These are phyloP conservation scores for Empidonax traillii DNA, from an alignment of 2,113 vertebrate species.

Conservation along the genomic window DNA sequence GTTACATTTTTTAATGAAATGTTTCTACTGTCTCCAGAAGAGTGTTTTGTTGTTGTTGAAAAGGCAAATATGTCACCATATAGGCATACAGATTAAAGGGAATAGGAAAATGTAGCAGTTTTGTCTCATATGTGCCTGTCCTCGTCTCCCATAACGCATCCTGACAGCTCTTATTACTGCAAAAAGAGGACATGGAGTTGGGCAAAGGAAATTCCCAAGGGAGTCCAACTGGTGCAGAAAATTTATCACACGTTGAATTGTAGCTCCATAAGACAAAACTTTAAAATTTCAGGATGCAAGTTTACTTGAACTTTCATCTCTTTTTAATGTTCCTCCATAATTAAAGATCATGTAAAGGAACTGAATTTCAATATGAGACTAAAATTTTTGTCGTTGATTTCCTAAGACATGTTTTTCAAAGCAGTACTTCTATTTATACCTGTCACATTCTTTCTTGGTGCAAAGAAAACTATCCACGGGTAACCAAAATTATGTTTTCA, in stretches of 20 bases:
- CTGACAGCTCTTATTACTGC: not conserved
- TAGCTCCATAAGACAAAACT: not conserved
- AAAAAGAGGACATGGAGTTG: not conserved
- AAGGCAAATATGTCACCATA: not conserved
- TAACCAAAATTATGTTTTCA: not conserved
- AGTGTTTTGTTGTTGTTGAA: not conserved
- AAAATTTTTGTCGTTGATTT: not conserved
- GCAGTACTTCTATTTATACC: not conserved
- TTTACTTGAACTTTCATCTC: not conserved
- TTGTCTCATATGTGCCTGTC: not conserved
- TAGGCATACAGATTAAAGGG: not conserved
- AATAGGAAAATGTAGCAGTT: not conserved
- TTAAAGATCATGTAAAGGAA: not conserved
- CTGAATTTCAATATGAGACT: not conserved
- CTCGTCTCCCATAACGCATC: not conserved
- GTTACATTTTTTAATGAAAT: not conserved
- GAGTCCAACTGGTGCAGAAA: not conserved
- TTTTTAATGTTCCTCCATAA: not conserved
- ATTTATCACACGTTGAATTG: not conserved
- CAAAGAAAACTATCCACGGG: not conserved
- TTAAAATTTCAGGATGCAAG: not conserved
- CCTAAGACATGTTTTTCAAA: not conserved
- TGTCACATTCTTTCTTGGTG: not conserved
- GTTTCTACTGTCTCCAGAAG: not conserved
- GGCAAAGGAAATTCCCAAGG: not conserved